A percentile compares a stretch with the other conserved stretches of the same genome.
Conservation (phyloP, 2,797 vertebrate genomes). For the Manis crassicaudata region DNA sequence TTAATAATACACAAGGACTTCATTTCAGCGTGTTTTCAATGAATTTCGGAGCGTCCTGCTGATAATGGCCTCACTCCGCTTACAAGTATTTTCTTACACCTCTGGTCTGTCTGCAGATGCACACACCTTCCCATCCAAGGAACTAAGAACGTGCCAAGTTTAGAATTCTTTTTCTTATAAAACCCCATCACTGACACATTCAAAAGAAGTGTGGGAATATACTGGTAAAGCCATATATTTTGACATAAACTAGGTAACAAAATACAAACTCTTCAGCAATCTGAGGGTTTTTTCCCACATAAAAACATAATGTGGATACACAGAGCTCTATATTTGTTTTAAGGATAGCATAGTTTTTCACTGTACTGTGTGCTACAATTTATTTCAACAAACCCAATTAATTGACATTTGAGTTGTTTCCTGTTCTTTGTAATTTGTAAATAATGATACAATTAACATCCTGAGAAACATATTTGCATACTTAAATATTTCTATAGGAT, state of each 20-base stretch:
- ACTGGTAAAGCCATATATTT: background rate
- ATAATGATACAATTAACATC: background rate
- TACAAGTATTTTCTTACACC: background rate
- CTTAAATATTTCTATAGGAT: conserved; percentile 36
- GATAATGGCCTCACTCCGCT: background rate
- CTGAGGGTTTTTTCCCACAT: background rate
- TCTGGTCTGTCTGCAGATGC: background rate
- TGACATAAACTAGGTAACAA: background rate
- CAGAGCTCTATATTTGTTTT: background rate
- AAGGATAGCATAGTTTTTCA: background rate
- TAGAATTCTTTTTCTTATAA: background rate
- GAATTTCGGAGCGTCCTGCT: background rate
- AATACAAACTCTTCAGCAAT: background rate
- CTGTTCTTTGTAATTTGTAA: background rate
- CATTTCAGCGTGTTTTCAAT: background rate
- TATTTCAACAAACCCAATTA: background rate
- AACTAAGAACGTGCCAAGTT: background rate
- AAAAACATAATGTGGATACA: background rate
- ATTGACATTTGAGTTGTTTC: background rate
- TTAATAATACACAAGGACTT: background rate
- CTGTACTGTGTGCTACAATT: background rate
- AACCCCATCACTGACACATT: background rate
- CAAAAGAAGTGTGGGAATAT: background rate
- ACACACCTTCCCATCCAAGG: background rate
- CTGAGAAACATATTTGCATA: background rate